A percentile compares a stretch with the other conserved stretches of the same genome.
Conservation (phyloP, 2,113 vertebrate genomes). For the Cheirogaleus medius region DNA sequence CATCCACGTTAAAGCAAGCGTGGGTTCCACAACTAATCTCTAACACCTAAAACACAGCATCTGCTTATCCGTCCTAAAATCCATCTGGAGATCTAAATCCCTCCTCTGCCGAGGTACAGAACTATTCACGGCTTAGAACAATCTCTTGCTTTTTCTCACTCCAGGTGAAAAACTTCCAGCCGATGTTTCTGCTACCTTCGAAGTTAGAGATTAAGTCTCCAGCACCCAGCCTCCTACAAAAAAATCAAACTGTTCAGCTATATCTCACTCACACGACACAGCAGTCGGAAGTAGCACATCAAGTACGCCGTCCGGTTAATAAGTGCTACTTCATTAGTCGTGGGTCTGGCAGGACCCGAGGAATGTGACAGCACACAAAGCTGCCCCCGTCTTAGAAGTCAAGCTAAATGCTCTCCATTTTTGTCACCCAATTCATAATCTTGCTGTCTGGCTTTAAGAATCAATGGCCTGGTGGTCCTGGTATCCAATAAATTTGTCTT, state of each 20-base stretch:
- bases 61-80: not conserved
- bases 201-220: conserved; percentile 46
- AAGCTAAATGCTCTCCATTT: conserved; percentile 75
- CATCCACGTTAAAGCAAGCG: not conserved
- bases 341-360: conserved; percentile 61
- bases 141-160: not conserved
- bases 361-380: conserved; percentile 68
- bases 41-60: not conserved
- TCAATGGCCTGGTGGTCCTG: conserved; percentile 77
- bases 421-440: conserved; percentile 78
- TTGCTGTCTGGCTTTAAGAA: conserved; percentile 73
- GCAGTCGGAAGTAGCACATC: conserved; percentile 23
- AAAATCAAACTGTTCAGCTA: conserved; percentile 12
- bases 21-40: not conserved
- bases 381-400: conserved; percentile 67
- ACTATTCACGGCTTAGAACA: not conserved
- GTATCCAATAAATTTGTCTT: conserved; percentile 77
- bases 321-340: conserved; percentile 72
- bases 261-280: conserved; percentile 33
- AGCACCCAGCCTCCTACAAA: not conserved
- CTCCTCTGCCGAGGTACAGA: not conserved
- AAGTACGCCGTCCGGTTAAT: conserved; percentile 54
- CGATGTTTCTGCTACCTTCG: conserved; percentile 51
- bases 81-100: not conserved
- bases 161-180: not conserved